A percentile compares a stretch with the other conserved stretches of the same genome.
These are phyloP conservation scores for Siphonodentalium dalli DNA, from an alignment of 2,888 invertebrate species.

Conservation along the genomic window DNA sequence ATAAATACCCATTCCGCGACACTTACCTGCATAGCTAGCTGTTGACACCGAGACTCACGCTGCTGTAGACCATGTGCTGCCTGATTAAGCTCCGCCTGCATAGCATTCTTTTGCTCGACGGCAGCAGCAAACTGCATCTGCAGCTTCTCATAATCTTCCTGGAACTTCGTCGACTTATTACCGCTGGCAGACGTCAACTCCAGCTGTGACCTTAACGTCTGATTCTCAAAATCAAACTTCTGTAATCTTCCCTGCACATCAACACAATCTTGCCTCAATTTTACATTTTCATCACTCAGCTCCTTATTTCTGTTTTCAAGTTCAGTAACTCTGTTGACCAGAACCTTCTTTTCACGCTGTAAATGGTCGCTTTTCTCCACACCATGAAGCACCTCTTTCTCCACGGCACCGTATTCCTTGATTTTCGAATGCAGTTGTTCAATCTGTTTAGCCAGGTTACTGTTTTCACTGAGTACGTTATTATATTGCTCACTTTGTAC, in stretches of 20 bases:
- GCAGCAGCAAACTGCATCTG: constrained; percentile 47
- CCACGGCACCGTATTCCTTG: constrained; percentile 26
- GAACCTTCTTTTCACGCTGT: constrained; percentile 38
- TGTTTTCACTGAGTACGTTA: constrained; percentile 51
- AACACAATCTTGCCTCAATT: constrained; percentile 38
- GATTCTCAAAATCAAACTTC: constrained; percentile 44
- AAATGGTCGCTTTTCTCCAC: constrained; percentile 43
- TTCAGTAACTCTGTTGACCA: constrained; percentile 41
- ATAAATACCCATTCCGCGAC: no score
- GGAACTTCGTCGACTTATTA: constrained; percentile 34
- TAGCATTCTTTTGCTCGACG: constrained; percentile 47
- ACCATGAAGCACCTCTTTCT: constrained; percentile 30
- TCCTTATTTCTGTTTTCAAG: constrained; percentile 39
- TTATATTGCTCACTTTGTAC: constrained; percentile 49
- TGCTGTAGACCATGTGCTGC: constrained; percentile 43
- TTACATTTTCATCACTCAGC: constrained; percentile 36
- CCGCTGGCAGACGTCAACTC: constrained; percentile 33
- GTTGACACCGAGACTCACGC: constrained; percentile 52
- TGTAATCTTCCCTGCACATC: constrained; percentile 33
- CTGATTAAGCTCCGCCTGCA: constrained; percentile 44
- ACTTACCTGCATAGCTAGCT: constrained; percentile 55
- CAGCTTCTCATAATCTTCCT: constrained; percentile 44
- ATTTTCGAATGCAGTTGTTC: constrained; percentile 54
- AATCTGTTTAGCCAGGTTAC: constrained; percentile 49
- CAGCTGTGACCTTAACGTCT: constrained; percentile 39